Evolutionary conservation across 2,888 invertebrate genomes (phyloP).

Genomic region (Hemithea aestivaria): DNA sequence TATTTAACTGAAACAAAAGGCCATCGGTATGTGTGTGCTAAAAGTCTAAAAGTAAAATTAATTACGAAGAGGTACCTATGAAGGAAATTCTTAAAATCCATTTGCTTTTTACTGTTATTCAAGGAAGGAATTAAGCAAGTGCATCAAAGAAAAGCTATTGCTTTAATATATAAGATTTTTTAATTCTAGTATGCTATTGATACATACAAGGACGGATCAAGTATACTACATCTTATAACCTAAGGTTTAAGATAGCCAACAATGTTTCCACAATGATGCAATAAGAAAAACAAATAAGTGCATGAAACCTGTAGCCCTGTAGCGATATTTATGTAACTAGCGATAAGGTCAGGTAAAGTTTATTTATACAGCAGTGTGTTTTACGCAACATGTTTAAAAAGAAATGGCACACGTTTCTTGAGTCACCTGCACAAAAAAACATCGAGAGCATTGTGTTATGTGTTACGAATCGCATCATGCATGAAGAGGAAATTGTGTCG

Average conservation of each 20-base stretch:
- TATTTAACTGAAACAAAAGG: too few species aligned
- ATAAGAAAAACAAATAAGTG: conserved; percentile 19
- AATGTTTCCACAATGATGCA: conserved; percentile 5
- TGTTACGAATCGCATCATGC: conserved; percentile 8
- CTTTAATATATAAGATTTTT: too few species aligned
- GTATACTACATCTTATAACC: conserved; percentile 3
- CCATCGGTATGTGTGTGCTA: too few species aligned
- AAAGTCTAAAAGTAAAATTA: too few species aligned
- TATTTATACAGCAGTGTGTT: conserved; percentile 32
- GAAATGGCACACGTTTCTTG: conserved; percentile 25
- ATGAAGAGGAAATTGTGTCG: conserved; percentile 13
- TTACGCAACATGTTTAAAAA: conserved; percentile 30
- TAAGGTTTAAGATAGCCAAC: background rate
- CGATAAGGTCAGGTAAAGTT: conserved; percentile 43
- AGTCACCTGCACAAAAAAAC: conserved; percentile 25
- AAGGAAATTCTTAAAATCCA: too few species aligned
- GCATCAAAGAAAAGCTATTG: too few species aligned
- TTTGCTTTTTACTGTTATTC: too few species aligned
- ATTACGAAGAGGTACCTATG: too few species aligned
- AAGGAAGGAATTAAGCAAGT: too few species aligned
- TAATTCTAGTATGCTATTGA: too few species aligned
- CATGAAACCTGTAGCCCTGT: conserved; percentile 30
- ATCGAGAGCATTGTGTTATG: conserved; percentile 14
- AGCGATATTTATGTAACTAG: conserved; percentile 39
- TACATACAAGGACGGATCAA: too few species aligned